These are phyloP conservation scores for Tympanoctomys barrerae DNA, from an alignment of 2,797 vertebrate genomes.

Conservation along the genomic window DNA sequence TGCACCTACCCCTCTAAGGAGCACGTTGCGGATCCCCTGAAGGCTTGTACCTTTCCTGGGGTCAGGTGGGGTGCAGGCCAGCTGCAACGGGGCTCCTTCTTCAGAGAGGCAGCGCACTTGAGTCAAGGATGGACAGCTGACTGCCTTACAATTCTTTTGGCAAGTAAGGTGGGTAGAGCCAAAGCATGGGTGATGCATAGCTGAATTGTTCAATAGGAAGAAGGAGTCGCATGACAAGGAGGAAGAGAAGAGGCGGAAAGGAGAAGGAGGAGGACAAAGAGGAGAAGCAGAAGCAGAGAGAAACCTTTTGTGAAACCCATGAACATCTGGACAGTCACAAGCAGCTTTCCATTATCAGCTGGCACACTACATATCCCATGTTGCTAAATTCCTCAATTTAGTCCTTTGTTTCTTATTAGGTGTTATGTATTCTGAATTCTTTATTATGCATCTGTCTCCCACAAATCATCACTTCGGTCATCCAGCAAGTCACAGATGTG, in stretches of 20 bases:
- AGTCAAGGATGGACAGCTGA: background rate
- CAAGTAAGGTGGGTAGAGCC: background rate
- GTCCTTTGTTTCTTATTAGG: slow-evolving; percentile 36
- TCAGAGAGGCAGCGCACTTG: background rate
- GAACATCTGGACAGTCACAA: slow-evolving; percentile 43
- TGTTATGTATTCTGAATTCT: slow-evolving; percentile 63
- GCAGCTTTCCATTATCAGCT: background rate
- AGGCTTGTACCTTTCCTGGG: background rate
- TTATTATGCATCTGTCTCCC: slow-evolving; percentile 28
- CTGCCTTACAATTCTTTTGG: background rate
- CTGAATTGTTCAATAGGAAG: background rate
- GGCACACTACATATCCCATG: background rate
- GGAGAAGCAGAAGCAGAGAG: no score
- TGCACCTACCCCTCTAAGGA: background rate
- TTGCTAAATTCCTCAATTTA: slow-evolving; percentile 49
- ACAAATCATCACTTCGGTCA: slow-evolving; percentile 65
- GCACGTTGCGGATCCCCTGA: background rate
- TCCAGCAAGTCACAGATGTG: background rate
- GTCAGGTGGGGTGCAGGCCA: background rate
- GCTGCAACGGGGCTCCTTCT: background rate
- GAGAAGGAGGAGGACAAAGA: no score
- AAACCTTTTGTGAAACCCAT: background rate
- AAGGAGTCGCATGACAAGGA: background rate
- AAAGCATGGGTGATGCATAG: background rate
- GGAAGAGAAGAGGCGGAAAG: no score